Percentiles rank a stretch among this genome's conserved stretches.
phyloP scores from a whole-genome alignment of 2,113 vertebrate species.

The Chauna torquata region DNA sequence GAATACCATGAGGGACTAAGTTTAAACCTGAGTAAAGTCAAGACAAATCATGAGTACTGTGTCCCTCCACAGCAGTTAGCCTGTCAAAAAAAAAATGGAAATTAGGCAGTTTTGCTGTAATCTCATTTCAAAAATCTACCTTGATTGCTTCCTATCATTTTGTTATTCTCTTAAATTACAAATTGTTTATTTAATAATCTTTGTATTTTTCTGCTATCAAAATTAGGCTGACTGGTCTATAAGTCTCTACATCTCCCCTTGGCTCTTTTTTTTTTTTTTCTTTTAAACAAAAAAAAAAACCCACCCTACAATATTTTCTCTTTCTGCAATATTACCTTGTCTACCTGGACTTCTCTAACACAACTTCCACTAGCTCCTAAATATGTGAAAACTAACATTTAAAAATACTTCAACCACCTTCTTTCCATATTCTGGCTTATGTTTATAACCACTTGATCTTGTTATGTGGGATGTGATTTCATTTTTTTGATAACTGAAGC shows the following conservation, averaged over 20 bases:
- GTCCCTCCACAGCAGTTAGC: not conserved
- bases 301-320: not conserved
- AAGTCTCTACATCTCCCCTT: not conserved
- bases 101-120: not conserved
- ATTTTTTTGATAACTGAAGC: not conserved
- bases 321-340: not conserved
- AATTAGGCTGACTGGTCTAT: not conserved
- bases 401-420: not conserved
- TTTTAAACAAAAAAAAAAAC: not conserved
- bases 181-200: not conserved
- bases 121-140: not conserved
- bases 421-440: not conserved
- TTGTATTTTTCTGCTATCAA: not conserved
- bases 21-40: not conserved
- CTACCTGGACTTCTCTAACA: not conserved
- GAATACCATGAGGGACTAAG: not conserved
- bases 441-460: not conserved
- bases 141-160: not conserved
- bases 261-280: not conserved
- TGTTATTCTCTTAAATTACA: not conserved
- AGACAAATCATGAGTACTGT: not conserved
- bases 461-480: not conserved
- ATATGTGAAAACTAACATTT: not conserved
- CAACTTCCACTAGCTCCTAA: not conserved
- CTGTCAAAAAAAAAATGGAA: not conserved